Evolutionary conservation across 2,113 vertebrate species (phyloP).

Genomic region (Bubo bubo): DNA sequence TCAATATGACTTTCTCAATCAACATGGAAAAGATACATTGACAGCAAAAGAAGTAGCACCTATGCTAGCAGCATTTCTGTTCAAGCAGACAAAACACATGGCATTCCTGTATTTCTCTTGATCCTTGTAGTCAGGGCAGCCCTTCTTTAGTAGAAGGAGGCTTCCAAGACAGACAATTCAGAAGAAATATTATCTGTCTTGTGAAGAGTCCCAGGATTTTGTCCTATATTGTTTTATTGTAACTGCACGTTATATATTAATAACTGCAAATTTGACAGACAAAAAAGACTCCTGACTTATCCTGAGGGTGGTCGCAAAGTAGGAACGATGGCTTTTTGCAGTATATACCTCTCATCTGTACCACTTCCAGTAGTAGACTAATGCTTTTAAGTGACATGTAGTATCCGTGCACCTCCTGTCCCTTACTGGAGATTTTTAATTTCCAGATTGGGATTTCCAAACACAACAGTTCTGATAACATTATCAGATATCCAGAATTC

Average conservation of each 20-base stretch:
- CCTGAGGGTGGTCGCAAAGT: neutral
- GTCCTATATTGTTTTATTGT: neutral
- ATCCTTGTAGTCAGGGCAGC: neutral
- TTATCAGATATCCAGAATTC: neutral
- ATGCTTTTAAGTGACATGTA: neutral
- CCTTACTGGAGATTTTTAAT: neutral
- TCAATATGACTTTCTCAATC: neutral
- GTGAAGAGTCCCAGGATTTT: neutral
- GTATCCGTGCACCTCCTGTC: neutral
- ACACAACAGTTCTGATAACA: neutral
- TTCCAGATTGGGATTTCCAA: neutral
- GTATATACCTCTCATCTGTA: neutral
- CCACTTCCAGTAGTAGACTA: neutral
- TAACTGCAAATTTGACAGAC: neutral
- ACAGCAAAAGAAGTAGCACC: neutral
- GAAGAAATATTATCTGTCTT: neutral
- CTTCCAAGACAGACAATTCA: neutral
- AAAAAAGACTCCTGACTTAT: neutral
- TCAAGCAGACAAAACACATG: neutral
- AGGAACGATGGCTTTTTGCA: neutral
- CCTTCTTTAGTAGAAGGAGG: neutral
- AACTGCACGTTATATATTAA: neutral
- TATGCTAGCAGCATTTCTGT: neutral
- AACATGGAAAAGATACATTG: neutral
- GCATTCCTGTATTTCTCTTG: neutral